Conservation (phyloP, 1,140 invertebrate genomes). For the Hermetia illucens region DNA sequence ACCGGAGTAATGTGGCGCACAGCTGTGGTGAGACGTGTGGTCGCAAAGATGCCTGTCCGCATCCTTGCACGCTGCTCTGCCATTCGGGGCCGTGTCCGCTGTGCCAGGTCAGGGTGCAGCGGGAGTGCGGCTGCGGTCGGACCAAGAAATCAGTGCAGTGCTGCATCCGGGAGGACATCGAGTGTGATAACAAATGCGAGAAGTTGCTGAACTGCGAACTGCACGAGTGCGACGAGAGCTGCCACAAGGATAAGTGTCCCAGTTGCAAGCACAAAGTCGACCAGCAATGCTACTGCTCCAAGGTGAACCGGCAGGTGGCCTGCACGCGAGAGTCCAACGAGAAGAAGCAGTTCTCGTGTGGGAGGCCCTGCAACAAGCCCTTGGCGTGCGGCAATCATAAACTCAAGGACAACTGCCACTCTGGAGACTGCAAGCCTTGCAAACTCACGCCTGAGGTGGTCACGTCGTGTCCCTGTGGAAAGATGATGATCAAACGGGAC, state of each 20-base stretch:
- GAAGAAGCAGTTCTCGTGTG: constrained; percentile 43
- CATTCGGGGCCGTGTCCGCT: constrained; percentile 83
- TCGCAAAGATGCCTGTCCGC: constrained; percentile 52
- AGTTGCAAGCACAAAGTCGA: constrained; percentile 46
- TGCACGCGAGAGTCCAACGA: constrained; percentile 36
- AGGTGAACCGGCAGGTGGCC: constrained; percentile 32
- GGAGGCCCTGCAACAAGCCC: constrained; percentile 46
- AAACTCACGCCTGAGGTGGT: constrained; percentile 45
- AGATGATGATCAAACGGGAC: constrained; percentile 36
- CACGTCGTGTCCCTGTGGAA: constrained; percentile 72
- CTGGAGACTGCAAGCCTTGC: constrained; percentile 47
- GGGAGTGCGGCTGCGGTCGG: constrained; percentile 58
- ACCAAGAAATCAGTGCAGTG: constrained; percentile 55
- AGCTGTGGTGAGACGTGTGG: constrained; percentile 79
- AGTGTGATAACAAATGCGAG: constrained; percentile 57
- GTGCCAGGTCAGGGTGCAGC: constrained; percentile 47
- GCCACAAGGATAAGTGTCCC: constrained; percentile 65
- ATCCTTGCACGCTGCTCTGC: constrained; percentile 76
- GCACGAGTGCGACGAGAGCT: constrained; percentile 58
- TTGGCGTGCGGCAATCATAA: constrained; percentile 64
- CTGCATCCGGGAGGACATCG: constrained; percentile 45
- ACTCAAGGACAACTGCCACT: constrained; percentile 59
- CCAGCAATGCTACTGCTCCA: constrained; percentile 32
- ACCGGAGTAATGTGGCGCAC: constrained; percentile 63
- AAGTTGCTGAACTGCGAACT: constrained; percentile 55